Percentiles rank a stretch among this genome's conserved stretches.
phyloP scores from a whole-genome alignment of 2,113 vertebrate genomes.

The Bos javanicus region DNA sequence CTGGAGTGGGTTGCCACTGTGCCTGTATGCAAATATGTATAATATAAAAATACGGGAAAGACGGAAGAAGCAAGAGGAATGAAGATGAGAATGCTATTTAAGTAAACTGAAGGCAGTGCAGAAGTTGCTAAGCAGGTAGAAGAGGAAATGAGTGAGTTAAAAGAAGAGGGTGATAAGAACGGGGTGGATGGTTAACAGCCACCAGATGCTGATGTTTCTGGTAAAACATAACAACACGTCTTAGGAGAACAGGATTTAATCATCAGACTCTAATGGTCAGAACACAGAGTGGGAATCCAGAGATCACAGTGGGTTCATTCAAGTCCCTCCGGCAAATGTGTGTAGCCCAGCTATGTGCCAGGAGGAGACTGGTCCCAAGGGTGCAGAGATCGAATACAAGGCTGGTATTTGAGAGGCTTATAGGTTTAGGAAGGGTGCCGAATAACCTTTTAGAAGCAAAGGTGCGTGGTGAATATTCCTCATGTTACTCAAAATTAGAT shows the following conservation, averaged over 20 bases:
- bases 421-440: background rate
- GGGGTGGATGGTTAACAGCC: background rate
- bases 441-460: background rate
- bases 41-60: background rate
- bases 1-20: background rate
- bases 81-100: background rate
- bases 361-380: background rate
- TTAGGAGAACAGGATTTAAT: background rate
- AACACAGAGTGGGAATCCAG: background rate
- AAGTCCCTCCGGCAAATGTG: background rate
- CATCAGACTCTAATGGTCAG: background rate
- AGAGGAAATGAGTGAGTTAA: slow-evolving; percentile 3
- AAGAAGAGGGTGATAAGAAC: background rate
- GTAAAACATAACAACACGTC: background rate
- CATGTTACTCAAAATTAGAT: background rate
- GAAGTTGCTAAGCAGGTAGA: background rate
- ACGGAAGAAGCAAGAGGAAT: background rate
- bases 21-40: background rate
- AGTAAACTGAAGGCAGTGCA: background rate
- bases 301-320: background rate
- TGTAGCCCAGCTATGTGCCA: background rate
- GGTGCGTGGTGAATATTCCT: background rate
- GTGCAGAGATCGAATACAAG: background rate
- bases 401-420: background rate
- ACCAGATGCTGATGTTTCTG: background rate